Base-by-base conservation (phyloP, 2,797 vertebrate species). In the Chrosomus eos region DNA sequence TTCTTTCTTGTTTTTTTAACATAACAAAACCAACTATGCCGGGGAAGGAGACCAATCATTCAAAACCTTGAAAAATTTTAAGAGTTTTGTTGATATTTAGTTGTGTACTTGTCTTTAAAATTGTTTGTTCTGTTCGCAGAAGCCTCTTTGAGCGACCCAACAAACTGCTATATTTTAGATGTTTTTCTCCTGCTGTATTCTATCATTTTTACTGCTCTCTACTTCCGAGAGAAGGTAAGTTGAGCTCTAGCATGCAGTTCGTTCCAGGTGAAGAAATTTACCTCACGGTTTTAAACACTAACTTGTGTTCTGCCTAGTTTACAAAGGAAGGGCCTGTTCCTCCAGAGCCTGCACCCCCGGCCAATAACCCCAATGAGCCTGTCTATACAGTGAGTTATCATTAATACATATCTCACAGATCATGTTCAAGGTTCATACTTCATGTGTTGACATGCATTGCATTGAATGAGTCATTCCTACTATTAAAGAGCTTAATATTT, bases 131-230 rank as follows among this genome's bases (percentile, higher is more conserved):
- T 78, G 9, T 84, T 62, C 10, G n/a, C 83, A 85, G 83, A 73
- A 2, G 90, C 89, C 10, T 84, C 93, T 31, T 85, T 95, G 83
- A 90, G 82, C 16, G 93, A 97, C 18, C 96, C 97, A 3, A 85
- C 91, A 19, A 89, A 95, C 86, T 99, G 98, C 91, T 99, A 97
- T 72, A 4, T 98, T 55, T 89, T 99, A 91, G 98, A 99, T 13
- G 96, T 95, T 3, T 45, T 98, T 88, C 95, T 99, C 89, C 91
- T 99, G 66, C 9, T 97, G 82, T 99, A 98, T 0, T 96, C 96
- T 8, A 81, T 99, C 1, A 0, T 96, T 40, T 84, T 96, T 45
- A 99, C 98, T 0, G 95, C 91, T 0, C 91, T 98, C 40, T 97
- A 94, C 90, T 94, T 98, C 91, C 97, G 91, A 91, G 92, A 91